Evolutionary conservation across 2,113 vertebrate species (phyloP).

Genomic region (Okapia johnstoni): DNA sequence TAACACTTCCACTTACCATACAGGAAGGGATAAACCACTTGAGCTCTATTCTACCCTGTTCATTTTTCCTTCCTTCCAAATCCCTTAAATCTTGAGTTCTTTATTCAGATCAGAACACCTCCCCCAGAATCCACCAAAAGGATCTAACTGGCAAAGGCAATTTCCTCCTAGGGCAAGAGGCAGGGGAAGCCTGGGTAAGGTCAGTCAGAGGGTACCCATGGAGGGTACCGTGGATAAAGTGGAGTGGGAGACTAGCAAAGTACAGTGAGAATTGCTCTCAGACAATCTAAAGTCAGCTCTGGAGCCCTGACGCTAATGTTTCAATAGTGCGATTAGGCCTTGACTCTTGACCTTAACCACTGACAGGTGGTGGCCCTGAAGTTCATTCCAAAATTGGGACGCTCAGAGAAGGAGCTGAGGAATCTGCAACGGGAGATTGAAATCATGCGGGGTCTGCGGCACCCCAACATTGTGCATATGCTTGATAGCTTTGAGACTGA

Average conservation of each 20-base stretch:
- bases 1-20: neutral
- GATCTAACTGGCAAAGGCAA: neutral
- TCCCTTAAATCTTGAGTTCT: neutral
- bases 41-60: neutral
- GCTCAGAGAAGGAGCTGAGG: conserved; percentile 92
- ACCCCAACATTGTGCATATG: conserved; percentile 95
- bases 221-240: neutral
- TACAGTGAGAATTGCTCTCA: neutral
- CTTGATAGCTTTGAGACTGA: conserved; percentile 96
- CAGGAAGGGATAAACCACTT: neutral
- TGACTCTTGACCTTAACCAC: conserved; percentile 6
- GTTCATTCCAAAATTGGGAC: conserved; percentile 94
- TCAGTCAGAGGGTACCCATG: neutral
- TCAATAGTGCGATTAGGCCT: neutral
- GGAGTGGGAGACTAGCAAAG: neutral
- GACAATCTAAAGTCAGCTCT: neutral
- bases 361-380: conserved; percentile 94
- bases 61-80: neutral
- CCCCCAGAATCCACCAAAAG: neutral
- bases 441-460: conserved; percentile 91
- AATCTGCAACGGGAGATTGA: conserved; percentile 93
- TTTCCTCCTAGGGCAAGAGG: neutral
- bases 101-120: neutral
- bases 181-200: neutral
- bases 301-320: neutral